Evolutionary conservation across 2,797 vertebrate species (phyloP), one percentile per base, ranked within the genome.

Genomic region (Thalassophryne amazonica): DNA sequence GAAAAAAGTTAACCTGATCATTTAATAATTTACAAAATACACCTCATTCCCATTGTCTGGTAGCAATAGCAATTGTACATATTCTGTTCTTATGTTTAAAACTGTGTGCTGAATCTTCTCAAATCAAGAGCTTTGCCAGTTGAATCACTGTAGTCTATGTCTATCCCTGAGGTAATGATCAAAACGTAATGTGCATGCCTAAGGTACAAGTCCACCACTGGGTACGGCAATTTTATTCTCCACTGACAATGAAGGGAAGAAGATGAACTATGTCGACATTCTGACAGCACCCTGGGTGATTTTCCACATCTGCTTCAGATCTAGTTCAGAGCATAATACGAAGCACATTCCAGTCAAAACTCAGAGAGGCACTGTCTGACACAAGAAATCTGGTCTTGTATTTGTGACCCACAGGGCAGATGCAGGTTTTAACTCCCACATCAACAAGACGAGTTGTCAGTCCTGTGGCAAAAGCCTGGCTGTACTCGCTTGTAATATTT

Each of bases 401-500:
- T 78, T 76, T 68, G 80, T 77, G 56, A 50, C 32, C 60, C 63
- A 24, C 42, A 64, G 61, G 42, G 30, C 51, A 61, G 53, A 62
- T 42, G 35, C 42, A 9, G 53, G 64, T 57, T 83, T 61, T 59
- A 75, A 81, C 65, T 73, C 60, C 31, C 61, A 70, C 55, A 79
- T 79, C 51, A 46, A 40, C 56, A 52, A 46, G 59, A 62, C 23
- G 10, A 36, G 57, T 58, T 45, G 40, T 60, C 58, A 66, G 7
- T 46, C 55, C 15, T 59, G 38, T 27, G 28, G 50, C 1, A 36
- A 55, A 32, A 32, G 65, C 54, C 27, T 1, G 2, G 12, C 31
- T 71, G 52, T 69, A 65, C 58, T 71, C 33, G 5, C 8, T 1
- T 23, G 15, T 41, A 24, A 35, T 12, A 24, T 63, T 32, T 36